phyloP scores from a whole-genome alignment of 2,888 invertebrate genomes.

The Aquatica leii region DNA sequence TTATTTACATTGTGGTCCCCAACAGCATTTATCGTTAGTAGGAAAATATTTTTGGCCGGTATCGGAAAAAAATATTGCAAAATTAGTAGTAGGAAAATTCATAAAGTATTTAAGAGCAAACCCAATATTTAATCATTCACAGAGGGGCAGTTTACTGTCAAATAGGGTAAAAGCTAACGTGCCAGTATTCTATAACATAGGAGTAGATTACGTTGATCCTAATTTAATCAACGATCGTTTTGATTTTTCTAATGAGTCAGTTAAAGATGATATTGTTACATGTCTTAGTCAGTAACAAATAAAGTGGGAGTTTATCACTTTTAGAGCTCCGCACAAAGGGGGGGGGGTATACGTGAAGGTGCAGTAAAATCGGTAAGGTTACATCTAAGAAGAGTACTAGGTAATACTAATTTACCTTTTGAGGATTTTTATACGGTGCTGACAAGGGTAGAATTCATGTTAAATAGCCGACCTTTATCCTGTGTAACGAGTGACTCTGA shows the following conservation, averaged over 20 bases:
- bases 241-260: background rate
- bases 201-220: slow-evolving; percentile 42
- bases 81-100: slow-evolving; percentile 15
- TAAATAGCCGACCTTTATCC: background rate
- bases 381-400: background rate
- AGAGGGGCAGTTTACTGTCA: slow-evolving; percentile 27
- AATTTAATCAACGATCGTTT: background rate
- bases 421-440: background rate
- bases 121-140: background rate
- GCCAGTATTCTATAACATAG: slow-evolving; percentile 22
- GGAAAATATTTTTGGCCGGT: slow-evolving; percentile 8
- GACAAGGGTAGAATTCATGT: background rate
- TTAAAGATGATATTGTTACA: background rate
- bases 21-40: no score
- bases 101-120: slow-evolving; percentile 20
- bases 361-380: background rate
- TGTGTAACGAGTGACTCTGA: background rate
- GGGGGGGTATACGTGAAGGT: slow-evolving; percentile 5
- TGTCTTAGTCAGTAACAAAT: background rate
- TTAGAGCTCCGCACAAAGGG: background rate
- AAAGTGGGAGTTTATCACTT: slow-evolving; percentile 3
- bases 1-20: no score
- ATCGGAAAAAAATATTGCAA: slow-evolving; percentile 14
- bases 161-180: background rate
- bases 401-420: background rate